Conservation (phyloP, 2,113 vertebrate species). For the Megaleporinus macrocephalus region DNA sequence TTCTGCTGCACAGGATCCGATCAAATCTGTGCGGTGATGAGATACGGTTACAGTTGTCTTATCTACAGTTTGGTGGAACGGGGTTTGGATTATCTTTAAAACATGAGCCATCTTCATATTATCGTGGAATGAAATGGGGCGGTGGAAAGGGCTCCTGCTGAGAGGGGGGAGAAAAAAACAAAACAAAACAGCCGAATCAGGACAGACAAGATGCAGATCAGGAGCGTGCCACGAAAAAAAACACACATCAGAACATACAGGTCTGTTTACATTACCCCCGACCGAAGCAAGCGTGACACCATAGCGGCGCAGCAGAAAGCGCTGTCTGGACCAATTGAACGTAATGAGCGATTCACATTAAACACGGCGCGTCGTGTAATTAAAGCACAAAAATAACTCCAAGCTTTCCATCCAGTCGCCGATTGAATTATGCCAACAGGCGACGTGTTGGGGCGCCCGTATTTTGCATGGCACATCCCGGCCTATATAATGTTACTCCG, state of each 20-base stretch:
- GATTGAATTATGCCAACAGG: slow-evolving; percentile 15
- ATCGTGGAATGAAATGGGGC: not conserved
- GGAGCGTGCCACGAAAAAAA: not conserved
- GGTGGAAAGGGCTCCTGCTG: not conserved
- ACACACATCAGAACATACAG: slow-evolving; percentile 18
- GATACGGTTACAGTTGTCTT: slow-evolving; percentile 16
- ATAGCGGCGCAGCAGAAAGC: not conserved
- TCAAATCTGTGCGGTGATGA: not conserved
- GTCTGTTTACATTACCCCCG: slow-evolving; percentile 20
- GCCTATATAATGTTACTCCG: slow-evolving; percentile 24
- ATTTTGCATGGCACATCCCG: slow-evolving; percentile 3
- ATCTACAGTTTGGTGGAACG: not conserved
- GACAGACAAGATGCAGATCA: slow-evolving; percentile 20
- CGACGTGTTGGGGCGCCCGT: not conserved
- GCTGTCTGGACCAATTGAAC: slow-evolving; percentile 7
- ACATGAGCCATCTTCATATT: not conserved
- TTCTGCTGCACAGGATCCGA: not conserved
- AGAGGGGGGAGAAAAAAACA: not conserved
- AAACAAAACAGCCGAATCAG: not conserved
- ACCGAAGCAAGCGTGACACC: not conserved
- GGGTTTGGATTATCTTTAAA: not conserved
- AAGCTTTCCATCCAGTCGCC: not conserved
- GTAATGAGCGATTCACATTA: slow-evolving; percentile 35
- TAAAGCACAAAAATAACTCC: slow-evolving; percentile 35
- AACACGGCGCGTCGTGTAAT: slow-evolving; percentile 10